Base-by-base conservation (phyloP, 1,140 invertebrate species). In the Drosophila triauraria region DNA sequence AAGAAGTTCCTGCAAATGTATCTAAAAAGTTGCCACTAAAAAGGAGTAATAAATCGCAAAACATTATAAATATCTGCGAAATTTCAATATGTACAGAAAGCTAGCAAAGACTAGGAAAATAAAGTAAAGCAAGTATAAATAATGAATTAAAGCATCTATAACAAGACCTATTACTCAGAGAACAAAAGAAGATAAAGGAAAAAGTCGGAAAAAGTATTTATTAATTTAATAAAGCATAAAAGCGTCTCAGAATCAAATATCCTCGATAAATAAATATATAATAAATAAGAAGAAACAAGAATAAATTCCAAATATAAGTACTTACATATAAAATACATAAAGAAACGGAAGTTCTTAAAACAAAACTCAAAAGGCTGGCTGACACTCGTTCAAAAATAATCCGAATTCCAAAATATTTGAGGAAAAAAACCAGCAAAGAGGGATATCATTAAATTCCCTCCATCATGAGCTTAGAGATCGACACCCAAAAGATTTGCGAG, bases 401-500 rank as follows among this genome's bases (percentile, higher is more conserved):
- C 3, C 5, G 1, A 10, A 38, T 10, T n/a, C 4, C 0, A 2
- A 51, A n/a, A 7, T 6, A 7, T 15, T 17, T 1, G 23, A 15
- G 15, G 3, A 7, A 38, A 51, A 30, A 27, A 53, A 4, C 10
- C 7, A 4, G 1, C 4, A 25, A 8, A 0, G 15, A 38, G 13
- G 3, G 9, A 9, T 4, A 15, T 0, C 3, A 38, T 38, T 5
- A 25, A 42, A 12, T 57, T 12, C 3, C 3, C 12, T 25, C 2
- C 20, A 70, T 0, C 38, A 88, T 88, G 68, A 54, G n/a, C 42
- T 25, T 54, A 12, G 68, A 79, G 1, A 59, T 81, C 27, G 78
- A 90, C 27, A 48, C 74, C 0, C 64, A 75, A 32, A 38, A 51
- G 38, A 72, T 91, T 13, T 92, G 91, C 48, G 20, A 54, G 7